These are phyloP conservation scores for Nezara viridula DNA, from an alignment of 2,888 invertebrate species.

Conservation along the genomic window DNA sequence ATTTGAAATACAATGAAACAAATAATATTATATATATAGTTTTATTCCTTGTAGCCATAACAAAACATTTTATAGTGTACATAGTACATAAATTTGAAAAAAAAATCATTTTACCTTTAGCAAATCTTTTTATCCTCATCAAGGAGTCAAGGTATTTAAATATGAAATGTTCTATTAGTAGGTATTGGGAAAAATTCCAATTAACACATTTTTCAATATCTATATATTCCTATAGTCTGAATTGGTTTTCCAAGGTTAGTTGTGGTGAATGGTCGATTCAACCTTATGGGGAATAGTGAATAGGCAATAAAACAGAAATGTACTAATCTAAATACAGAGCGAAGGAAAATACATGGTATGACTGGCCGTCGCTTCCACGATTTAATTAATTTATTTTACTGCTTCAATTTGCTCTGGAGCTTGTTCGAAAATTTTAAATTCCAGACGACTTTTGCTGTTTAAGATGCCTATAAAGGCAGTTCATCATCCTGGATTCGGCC, in stretches of 20 bases:
- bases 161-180: constrained; percentile 14
- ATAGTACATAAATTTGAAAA: no score
- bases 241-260: no score
- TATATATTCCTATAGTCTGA: no score
- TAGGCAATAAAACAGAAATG: no score
- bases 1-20: background rate
- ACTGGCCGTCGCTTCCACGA: background rate
- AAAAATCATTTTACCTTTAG: constrained; percentile 11
- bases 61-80: background rate
- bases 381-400: constrained; percentile 11
- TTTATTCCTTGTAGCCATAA: no score
- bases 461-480: background rate
- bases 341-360: background rate
- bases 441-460: background rate
- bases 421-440: background rate
- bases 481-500: background rate
- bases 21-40: no score
- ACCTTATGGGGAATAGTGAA: no score
- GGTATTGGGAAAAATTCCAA: no score
- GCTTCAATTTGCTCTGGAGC: background rate
- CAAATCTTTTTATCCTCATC: constrained; percentile 20
- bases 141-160: constrained; percentile 32
- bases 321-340: no score
- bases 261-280: no score
- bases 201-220: no score